Percentiles rank a stretch among this genome's conserved stretches.
Conservation (phyloP, 2,797 vertebrate species). For the Schizothorax lantsangensis region DNA sequence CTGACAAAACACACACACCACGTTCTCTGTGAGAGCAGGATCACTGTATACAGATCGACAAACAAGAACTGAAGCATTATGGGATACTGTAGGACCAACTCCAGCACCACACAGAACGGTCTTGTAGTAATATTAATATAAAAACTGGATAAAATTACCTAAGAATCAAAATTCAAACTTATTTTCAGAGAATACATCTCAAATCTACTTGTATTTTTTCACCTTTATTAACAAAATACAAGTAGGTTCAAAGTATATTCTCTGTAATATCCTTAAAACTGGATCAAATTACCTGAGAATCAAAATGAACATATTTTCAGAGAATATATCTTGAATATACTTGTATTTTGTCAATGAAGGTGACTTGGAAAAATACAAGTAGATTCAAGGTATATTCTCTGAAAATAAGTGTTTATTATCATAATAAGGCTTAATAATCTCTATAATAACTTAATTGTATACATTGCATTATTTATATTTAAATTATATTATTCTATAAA, state of each 20-base stretch:
- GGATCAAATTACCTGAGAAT: not conserved
- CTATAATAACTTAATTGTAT: no score
- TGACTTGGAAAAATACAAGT: not conserved
- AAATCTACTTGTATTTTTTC: not conserved
- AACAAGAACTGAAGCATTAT: not conserved
- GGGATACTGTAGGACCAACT: not conserved
- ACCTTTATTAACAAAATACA: not conserved
- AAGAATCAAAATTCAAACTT: not conserved
- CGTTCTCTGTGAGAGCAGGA: not conserved
- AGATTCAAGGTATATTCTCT: not conserved
- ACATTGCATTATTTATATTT: no score
- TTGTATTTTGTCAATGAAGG: not conserved
- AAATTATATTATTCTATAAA: no score
- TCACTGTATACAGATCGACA: not conserved
- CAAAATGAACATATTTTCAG: not conserved
- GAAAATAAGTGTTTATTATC: not conserved
- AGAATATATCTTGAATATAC: not conserved
- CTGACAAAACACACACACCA: conserved; percentile 68
- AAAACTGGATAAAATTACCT: not conserved
- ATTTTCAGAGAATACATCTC: not conserved
- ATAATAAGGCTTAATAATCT: no score
- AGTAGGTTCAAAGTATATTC: not conserved
- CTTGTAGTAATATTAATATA: no score
- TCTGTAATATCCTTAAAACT: not conserved
- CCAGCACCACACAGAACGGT: no score